phyloP scores from a whole-genome alignment of 2,113 vertebrate genomes.

The Campylorhamphus procurvoides region DNA sequence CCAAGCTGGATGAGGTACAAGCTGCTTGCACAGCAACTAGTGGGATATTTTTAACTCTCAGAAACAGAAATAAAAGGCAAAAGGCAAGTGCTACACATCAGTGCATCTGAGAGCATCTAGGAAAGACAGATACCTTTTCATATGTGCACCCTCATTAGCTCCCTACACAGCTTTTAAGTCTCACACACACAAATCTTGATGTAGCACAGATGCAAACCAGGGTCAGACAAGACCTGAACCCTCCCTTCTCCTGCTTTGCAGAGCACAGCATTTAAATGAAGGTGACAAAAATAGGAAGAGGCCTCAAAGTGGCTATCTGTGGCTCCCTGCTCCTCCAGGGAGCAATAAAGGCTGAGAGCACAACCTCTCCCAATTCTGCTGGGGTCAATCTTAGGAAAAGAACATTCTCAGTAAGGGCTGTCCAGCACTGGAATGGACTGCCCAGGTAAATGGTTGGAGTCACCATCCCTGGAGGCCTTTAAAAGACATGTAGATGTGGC shows the following conservation, averaged over 20 bases:
- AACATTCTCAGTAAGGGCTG: background rate
- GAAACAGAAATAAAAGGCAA: background rate
- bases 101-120: background rate
- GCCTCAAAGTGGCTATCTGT: background rate
- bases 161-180: background rate
- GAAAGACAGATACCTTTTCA: background rate
- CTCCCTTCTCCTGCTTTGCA: background rate
- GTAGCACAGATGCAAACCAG: fast-evolving
- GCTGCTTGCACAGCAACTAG: background rate
- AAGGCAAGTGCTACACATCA: background rate
- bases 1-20: background rate
- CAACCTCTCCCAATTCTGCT: background rate
- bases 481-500: background rate
- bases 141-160: background rate
- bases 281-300: background rate
- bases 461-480: background rate
- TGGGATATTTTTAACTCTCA: background rate
- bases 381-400: background rate
- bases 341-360: background rate
- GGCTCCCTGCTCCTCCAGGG: background rate
- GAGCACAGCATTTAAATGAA: background rate
- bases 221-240: background rate
- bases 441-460: background rate
- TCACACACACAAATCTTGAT: background rate
- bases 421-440: background rate